phyloP scores from a whole-genome alignment of 2,113 vertebrate species.

The Passer domesticus region DNA sequence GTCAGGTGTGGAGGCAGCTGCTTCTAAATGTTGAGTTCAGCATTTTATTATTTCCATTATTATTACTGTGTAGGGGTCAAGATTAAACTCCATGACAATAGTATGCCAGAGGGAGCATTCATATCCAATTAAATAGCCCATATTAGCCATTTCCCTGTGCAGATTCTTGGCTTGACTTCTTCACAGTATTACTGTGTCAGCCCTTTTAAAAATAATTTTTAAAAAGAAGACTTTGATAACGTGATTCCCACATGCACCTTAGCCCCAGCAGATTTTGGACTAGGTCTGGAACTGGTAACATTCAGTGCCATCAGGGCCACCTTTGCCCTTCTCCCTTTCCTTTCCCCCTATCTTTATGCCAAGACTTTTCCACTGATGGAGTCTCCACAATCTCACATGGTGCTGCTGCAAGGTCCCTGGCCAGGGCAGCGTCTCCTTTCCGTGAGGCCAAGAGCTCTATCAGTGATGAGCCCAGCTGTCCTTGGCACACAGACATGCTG shows the following conservation, averaged over 20 bases:
- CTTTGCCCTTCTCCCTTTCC: not conserved
- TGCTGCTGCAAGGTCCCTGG: not conserved
- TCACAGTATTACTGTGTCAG: not conserved
- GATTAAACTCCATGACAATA: slow-evolving; percentile 44
- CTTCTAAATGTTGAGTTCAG: slow-evolving; percentile 35
- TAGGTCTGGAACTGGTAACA: not conserved
- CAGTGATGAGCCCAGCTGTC: not conserved
- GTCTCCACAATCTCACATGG: accelerated
- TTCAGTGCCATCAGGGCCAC: not conserved
- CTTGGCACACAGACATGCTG: not conserved
- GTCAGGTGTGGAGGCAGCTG: not conserved
- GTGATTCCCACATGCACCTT: not conserved
- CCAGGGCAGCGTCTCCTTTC: not conserved
- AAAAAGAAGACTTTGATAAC: not conserved
- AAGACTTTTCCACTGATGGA: not conserved
- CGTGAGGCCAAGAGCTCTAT: not conserved
- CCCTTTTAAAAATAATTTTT: not conserved
- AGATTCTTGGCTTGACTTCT: slow-evolving; percentile 11
- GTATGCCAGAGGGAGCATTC: slow-evolving; percentile 44
- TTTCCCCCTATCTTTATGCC: not conserved
- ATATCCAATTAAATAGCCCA: slow-evolving; percentile 36
- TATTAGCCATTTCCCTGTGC: not conserved
- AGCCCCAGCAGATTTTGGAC: not conserved
- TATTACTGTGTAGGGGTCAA: slow-evolving; percentile 19
- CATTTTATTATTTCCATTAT: slow-evolving; percentile 53